These are phyloP conservation scores for Triplophysa bombifrons DNA, from an alignment of 2,797 vertebrate genomes.

Conservation along the genomic window DNA sequence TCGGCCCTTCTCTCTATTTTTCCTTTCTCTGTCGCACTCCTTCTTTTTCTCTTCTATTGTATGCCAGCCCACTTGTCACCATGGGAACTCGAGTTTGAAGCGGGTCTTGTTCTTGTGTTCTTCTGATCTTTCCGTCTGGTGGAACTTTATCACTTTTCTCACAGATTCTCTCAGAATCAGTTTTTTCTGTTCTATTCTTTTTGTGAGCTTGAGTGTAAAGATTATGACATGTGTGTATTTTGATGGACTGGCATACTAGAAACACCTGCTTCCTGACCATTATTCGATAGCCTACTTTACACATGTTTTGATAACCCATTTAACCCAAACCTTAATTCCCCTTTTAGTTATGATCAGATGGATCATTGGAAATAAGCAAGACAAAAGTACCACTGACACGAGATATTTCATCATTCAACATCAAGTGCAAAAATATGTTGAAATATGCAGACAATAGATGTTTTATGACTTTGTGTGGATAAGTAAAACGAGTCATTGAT, in stretches of 20 bases:
- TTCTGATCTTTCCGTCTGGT: slow-evolving; percentile 78
- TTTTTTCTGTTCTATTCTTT: slow-evolving; percentile 19
- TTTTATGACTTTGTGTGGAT: not conserved
- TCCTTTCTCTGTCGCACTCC: slow-evolving; percentile 67
- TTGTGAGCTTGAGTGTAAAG: slow-evolving; percentile 27
- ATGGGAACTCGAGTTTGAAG: slow-evolving; percentile 81
- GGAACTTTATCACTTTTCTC: slow-evolving; percentile 65
- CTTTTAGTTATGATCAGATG: not conserved
- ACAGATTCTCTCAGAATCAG: slow-evolving; percentile 31
- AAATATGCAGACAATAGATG: slow-evolving; percentile 1
- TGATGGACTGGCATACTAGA: not conserved
- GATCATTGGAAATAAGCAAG: not conserved
- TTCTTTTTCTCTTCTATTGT: slow-evolving; percentile 77
- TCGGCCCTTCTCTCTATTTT: slow-evolving; percentile 62
- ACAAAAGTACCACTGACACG: not conserved
- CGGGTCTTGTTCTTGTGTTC: slow-evolving; percentile 77
- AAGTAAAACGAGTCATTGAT: slow-evolving; percentile 3
- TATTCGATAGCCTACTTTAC: not conserved
- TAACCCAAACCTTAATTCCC: not conserved
- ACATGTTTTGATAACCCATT: not conserved
- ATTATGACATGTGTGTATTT: slow-evolving; percentile 22
- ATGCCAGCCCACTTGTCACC: slow-evolving; percentile 79
- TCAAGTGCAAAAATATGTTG: not conserved
- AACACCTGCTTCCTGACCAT: not conserved
- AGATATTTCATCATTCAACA: not conserved